These are phyloP conservation scores for Typhlichthys eigenmanni DNA, from an alignment of 2,797 vertebrate genomes.

Conservation along the genomic window DNA sequence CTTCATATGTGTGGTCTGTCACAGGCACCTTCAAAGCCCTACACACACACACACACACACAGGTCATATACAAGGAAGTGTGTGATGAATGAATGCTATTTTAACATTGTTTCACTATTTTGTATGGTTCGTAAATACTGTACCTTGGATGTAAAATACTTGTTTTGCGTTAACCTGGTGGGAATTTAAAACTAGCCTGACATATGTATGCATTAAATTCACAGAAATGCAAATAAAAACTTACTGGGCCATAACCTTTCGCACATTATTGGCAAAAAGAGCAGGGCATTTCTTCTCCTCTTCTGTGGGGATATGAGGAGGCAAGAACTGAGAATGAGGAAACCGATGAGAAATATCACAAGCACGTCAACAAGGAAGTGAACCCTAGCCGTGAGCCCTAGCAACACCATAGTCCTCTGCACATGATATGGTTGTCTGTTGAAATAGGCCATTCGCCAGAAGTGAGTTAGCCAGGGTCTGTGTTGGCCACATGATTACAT, in stretches of 20 bases:
- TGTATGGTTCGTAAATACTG: too few species aligned
- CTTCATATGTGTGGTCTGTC: constrained; percentile 97
- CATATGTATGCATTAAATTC: background rate
- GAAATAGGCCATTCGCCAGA: background rate
- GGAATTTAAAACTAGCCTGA: background rate
- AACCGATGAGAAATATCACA: constrained; percentile 16
- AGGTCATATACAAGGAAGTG: background rate
- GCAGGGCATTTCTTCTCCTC: constrained; percentile 85
- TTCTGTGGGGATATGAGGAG: constrained; percentile 85
- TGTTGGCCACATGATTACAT: too few species aligned
- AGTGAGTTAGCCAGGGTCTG: too few species aligned
- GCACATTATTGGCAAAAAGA: constrained; percentile 85
- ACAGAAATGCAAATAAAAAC: constrained; percentile 39
- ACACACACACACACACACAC: constrained; percentile 17
- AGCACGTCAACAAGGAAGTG: background rate
- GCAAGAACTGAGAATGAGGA: constrained; percentile 83
- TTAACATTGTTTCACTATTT: background rate
- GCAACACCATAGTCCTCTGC: too few species aligned
- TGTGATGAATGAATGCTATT: too few species aligned
- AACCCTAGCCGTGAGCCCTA: too few species aligned
- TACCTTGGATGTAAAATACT: too few species aligned
- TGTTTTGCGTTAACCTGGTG: background rate
- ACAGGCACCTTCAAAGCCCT: constrained; percentile 86
- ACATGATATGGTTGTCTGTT: background rate
- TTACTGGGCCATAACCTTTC: constrained; percentile 88